phyloP scores from a whole-genome alignment of 2,113 vertebrate species.

The Cyanistes caeruleus region DNA sequence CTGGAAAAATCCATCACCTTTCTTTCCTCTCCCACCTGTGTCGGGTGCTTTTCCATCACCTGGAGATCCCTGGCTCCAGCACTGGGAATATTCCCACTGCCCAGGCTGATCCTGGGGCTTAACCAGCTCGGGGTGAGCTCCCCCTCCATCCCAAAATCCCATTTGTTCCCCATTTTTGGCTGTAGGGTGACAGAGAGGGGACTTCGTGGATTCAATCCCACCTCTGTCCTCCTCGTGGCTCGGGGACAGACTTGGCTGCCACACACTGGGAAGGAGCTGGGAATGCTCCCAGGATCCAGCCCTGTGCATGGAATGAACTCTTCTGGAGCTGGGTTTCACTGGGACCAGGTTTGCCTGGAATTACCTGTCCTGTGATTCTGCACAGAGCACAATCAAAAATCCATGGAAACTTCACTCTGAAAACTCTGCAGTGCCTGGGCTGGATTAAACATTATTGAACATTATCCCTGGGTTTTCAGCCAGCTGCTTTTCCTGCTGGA shows the following conservation, averaged over 20 bases:
- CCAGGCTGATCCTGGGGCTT: background rate
- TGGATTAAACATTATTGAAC: background rate
- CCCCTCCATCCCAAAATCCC: background rate
- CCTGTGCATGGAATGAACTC: background rate
- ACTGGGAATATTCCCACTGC: background rate
- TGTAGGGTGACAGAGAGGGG: background rate
- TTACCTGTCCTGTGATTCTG: background rate
- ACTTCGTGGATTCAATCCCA: background rate
- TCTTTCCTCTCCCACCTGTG: rapidly evolving
- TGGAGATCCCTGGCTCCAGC: rapidly evolving
- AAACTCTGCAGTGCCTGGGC: background rate
- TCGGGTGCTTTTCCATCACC: background rate
- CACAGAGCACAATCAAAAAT: rapidly evolving
- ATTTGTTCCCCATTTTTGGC: background rate
- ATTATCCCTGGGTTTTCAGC: background rate
- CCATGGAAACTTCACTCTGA: background rate
- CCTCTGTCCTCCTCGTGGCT: background rate
- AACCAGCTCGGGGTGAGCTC: background rate
- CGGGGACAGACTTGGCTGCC: background rate
- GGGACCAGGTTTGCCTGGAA: background rate
- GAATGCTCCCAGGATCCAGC: background rate
- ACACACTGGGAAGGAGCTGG: rapidly evolving
- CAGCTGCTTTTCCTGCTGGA: background rate
- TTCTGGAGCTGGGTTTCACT: background rate
- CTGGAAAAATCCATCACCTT: background rate